These are phyloP conservation scores for Halichoeres trimaculatus DNA, from an alignment of 2,113 vertebrate species.

Conservation along the genomic window DNA sequence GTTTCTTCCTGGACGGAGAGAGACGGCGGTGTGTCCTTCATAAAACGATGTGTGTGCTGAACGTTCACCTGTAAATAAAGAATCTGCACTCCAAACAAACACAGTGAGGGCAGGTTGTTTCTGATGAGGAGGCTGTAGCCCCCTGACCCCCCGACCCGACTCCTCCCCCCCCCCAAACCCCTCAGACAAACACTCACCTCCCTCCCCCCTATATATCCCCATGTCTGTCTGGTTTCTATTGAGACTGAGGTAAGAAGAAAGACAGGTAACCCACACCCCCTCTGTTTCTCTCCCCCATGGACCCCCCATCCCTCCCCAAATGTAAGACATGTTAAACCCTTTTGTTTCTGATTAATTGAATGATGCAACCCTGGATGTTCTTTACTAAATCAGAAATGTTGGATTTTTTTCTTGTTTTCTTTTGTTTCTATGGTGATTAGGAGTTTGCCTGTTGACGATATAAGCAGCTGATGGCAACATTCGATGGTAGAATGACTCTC, in stretches of 20 bases:
- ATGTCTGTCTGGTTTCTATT: constrained; percentile 68
- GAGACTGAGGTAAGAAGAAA: constrained; percentile 81
- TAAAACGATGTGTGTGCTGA: constrained; percentile 82
- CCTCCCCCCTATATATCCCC: constrained; percentile 13
- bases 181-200: constrained; percentile 2
- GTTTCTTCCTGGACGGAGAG: constrained; percentile 71
- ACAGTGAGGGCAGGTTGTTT: constrained; percentile 67
- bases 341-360: constrained; percentile 69
- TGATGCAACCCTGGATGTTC: constrained; percentile 75
- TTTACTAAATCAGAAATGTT: constrained; percentile 65
- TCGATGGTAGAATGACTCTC: constrained; percentile 76
- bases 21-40: constrained; percentile 77
- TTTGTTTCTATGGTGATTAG: constrained; percentile 75
- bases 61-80: constrained; percentile 87
- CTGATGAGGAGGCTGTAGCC: constrained; percentile 82
- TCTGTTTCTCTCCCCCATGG: no score
- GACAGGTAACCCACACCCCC: constrained; percentile 36
- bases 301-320: neutral
- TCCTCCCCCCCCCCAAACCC: neutral
- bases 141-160: constrained; percentile 39
- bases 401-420: constrained; percentile 54
- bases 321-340: constrained; percentile 57
- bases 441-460: constrained; percentile 73
- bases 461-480: constrained; percentile 67
- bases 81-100: constrained; percentile 76